phyloP scores from a whole-genome alignment of 2,113 vertebrate genomes.

The Nannospalax galili region DNA sequence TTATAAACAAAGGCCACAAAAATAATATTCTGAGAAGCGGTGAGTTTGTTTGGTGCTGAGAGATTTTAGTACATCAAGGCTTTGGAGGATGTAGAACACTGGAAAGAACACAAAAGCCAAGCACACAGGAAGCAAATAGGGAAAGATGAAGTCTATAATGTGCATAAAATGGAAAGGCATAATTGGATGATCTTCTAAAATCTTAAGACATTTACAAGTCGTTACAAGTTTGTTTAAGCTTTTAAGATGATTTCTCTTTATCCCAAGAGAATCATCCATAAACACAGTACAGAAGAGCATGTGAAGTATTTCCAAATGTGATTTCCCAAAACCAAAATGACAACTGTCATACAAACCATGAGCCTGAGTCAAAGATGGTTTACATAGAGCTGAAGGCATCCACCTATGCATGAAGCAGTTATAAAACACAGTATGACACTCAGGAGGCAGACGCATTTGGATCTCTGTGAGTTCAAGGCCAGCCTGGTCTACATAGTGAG shows the following conservation, averaged over 20 bases:
- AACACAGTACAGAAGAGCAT: background rate
- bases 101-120: background rate
- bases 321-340: background rate
- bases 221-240: background rate
- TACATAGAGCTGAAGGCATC: background rate
- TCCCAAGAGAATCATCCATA: background rate
- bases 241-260: background rate
- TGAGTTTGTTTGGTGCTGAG: constrained; percentile 8
- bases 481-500: no score
- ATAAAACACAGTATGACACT: background rate
- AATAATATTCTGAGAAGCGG: constrained; percentile 16
- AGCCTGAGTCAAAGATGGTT: background rate
- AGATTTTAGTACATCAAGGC: background rate
- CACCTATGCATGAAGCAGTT: background rate
- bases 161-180: accelerated
- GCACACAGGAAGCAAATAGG: background rate
- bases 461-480: no score
- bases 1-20: background rate
- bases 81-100: background rate
- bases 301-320: background rate
- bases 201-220: background rate
- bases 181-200: background rate
- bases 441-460: no score
- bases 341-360: background rate
- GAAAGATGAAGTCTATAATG: background rate